Conservation (phyloP, 2,888 invertebrate genomes). For the Esperia sulphurella region DNA sequence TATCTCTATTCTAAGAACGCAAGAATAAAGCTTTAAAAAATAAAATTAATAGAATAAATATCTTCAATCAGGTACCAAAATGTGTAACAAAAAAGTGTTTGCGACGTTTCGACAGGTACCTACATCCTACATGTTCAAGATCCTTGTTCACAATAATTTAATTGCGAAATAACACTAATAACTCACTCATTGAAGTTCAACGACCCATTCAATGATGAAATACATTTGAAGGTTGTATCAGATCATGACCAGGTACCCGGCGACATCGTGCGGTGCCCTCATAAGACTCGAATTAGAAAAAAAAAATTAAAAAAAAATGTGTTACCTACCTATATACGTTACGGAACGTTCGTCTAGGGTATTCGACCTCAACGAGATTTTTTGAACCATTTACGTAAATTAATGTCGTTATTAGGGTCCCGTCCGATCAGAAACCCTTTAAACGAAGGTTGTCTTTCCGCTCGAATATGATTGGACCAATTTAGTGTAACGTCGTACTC, state of each 20-base stretch:
- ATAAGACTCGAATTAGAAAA: slow-evolving; percentile 17
- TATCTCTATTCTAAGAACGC: too few relatives aligned
- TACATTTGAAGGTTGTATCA: slow-evolving; percentile 59
- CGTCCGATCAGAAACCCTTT: too few relatives aligned
- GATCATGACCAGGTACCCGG: slow-evolving; percentile 45
- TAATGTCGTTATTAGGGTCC: slow-evolving; percentile 17
- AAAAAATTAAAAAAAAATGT: slow-evolving; percentile 29
- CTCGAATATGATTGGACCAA: too few relatives aligned
- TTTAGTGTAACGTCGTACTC: too few relatives aligned
- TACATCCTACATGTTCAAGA: slow-evolving; percentile 16
- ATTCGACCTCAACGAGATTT: slow-evolving; percentile 34
- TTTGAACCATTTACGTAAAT: slow-evolving; percentile 30
- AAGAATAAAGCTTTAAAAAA: neutral
- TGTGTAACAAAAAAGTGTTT: slow-evolving; percentile 35
- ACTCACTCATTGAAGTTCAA: slow-evolving; percentile 47
- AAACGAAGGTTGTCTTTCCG: too few relatives aligned
- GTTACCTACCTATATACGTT: slow-evolving; percentile 24
- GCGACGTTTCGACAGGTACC: slow-evolving; percentile 16
- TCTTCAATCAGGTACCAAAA: slow-evolving; percentile 14
- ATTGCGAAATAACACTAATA: slow-evolving; percentile 31
- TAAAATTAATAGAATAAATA: neutral
- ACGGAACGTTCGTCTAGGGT: slow-evolving; percentile 47
- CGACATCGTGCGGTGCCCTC: slow-evolving; percentile 26
- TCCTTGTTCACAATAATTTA: slow-evolving; percentile 28
- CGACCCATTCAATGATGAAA: slow-evolving; percentile 60